Percentiles rank a stretch among this genome's conserved stretches.
phyloP scores from a whole-genome alignment of 2,113 vertebrate genomes.

The Fregata magnificens region DNA sequence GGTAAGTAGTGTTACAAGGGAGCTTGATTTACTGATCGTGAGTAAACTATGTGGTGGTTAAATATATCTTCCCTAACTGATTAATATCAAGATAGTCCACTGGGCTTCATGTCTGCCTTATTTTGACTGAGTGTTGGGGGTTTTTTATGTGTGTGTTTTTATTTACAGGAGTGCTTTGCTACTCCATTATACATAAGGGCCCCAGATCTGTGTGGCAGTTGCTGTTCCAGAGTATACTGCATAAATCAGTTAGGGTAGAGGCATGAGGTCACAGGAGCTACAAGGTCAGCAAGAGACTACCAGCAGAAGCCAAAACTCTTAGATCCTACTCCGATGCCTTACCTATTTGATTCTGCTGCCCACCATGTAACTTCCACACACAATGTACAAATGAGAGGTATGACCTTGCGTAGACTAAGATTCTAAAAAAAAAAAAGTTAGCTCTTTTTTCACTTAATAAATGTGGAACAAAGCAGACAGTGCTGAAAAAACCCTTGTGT shows the following conservation, averaged over 20 bases:
- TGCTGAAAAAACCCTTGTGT: not conserved
- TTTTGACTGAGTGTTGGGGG: accelerated
- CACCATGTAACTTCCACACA: not conserved
- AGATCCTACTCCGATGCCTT: not conserved
- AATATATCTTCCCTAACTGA: not conserved
- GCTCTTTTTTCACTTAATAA: not conserved
- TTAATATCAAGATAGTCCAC: not conserved
- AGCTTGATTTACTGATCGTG: not conserved
- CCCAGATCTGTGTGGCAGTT: not conserved
- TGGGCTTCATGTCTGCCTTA: not conserved
- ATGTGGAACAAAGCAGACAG: not conserved
- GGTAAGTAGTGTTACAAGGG: not conserved
- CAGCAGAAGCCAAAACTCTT: not conserved
- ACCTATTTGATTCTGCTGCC: not conserved
- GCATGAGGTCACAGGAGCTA: not conserved
- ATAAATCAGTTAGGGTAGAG: not conserved
- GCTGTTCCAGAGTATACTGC: not conserved
- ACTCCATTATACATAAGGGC: not conserved
- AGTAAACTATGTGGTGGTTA: not conserved
- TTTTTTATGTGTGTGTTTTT: not conserved
- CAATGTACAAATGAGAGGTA: not conserved
- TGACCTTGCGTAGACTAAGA: not conserved
- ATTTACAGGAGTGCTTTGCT: not conserved
- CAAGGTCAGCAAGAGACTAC: not conserved
- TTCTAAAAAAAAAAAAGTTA: too few relatives aligned